phyloP scores from a whole-genome alignment of 2,113 vertebrate genomes.

The Physeter macrocephalus region DNA sequence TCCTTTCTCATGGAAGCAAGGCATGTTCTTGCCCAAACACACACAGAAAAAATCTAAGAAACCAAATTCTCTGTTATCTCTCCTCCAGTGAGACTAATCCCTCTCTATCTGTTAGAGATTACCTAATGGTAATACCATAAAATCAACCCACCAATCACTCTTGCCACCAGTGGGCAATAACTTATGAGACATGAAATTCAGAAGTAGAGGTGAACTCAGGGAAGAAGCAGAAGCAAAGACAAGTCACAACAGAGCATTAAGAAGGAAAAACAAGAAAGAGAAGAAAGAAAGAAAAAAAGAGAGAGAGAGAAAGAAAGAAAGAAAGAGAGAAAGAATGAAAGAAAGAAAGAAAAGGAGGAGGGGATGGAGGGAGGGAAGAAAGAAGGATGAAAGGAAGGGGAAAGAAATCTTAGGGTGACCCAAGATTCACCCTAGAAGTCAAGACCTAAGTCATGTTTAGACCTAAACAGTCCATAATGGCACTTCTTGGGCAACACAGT shows the following conservation, averaged over 20 bases:
- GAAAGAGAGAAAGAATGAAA: no score
- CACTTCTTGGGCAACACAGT: background rate
- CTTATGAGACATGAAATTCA: background rate
- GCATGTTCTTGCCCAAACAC: background rate
- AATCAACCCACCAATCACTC: background rate
- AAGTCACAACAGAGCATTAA: background rate
- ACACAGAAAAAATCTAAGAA: background rate
- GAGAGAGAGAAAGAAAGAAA: background rate
- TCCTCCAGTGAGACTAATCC: background rate
- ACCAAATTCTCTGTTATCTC: background rate
- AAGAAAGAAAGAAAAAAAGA: background rate
- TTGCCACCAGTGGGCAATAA: no score
- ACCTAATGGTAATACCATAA: background rate
- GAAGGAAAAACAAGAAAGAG: background rate
- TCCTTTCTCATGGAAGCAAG: background rate
- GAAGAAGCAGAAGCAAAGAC: background rate
- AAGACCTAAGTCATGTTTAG: background rate
- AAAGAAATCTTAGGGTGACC: background rate
- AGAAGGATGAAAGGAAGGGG: background rate
- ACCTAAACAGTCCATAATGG: background rate
- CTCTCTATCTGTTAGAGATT: background rate
- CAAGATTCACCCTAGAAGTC: background rate
- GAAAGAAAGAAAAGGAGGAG: background rate
- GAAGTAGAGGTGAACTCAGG: background rate
- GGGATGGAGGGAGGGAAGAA: no score